A percentile compares a stretch with the other conserved stretches of the same genome.
Conservation (phyloP, 2,888 invertebrate species). For the Altica lythri region DNA sequence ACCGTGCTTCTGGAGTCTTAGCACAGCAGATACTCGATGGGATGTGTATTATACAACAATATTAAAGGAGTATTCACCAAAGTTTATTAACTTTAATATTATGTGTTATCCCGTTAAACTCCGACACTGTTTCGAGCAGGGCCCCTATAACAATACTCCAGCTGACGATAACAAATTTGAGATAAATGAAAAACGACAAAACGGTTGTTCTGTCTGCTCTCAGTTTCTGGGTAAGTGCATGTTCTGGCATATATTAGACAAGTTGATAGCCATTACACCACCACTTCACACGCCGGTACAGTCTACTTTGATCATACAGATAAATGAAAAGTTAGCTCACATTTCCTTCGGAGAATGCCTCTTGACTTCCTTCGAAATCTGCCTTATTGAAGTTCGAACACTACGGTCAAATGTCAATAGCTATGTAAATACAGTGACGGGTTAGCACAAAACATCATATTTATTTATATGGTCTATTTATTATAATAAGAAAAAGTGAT, state of each 20-base stretch:
- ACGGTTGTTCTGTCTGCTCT: conserved; percentile 34
- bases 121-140: not conserved
- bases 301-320: conserved; percentile 24
- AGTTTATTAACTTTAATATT: too few species aligned
- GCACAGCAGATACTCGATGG: too few species aligned
- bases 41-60: too few species aligned
- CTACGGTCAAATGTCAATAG: not conserved
- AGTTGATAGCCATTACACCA: conserved; percentile 35
- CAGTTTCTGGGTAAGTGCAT: conserved; percentile 38
- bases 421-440: too few species aligned
- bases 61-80: too few species aligned
- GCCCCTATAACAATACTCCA: conserved; percentile 15
- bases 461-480: not conserved
- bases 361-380: conserved; percentile 9
- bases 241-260: conserved; percentile 44
- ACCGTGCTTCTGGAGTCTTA: too few species aligned
- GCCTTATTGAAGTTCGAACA: conserved; percentile 10
- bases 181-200: conserved; percentile 37
- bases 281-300: conserved; percentile 27
- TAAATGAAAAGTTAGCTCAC: conserved; percentile 29
- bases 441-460: not conserved
- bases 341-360: conserved; percentile 14
- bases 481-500: too few species aligned
- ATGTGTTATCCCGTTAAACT: too few species aligned
- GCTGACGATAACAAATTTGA: conserved; percentile 31